phyloP scores from a whole-genome alignment of 37 sponge, comb jelly and placozoan genomes.

The Oopsacas minuta region DNA sequence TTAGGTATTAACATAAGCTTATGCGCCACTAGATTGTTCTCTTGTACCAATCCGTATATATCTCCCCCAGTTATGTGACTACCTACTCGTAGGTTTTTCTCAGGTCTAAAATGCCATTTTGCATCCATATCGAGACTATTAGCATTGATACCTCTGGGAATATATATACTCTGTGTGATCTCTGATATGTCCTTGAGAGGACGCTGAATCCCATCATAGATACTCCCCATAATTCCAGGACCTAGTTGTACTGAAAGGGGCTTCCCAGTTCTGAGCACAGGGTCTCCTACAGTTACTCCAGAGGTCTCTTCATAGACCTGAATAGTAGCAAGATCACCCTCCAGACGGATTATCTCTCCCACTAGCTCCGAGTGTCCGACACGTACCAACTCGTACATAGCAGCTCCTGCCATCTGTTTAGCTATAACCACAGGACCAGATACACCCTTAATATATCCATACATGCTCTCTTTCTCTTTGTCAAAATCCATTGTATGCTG shows the following conservation, averaged over 20 bases:
- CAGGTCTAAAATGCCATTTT: slow-evolving; percentile 78
- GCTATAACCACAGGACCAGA: slow-evolving; percentile 98
- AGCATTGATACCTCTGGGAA: slow-evolving; percentile 86
- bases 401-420: slow-evolving; percentile 87
- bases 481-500: slow-evolving; percentile 14
- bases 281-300: slow-evolving; percentile 94
- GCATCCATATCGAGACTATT: slow-evolving; percentile 39
- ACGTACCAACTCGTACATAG: slow-evolving; percentile 99
- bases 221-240: slow-evolving; percentile 91
- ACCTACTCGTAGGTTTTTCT: slow-evolving; percentile 45
- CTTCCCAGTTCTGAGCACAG: slow-evolving; percentile 90
- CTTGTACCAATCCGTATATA: slow-evolving; percentile 65
- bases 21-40: slow-evolving; percentile 85
- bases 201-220: slow-evolving; percentile 96
- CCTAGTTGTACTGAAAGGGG: slow-evolving; percentile 99
- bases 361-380: slow-evolving; percentile 92
- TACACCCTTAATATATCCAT: slow-evolving; percentile 91
- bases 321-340: slow-evolving; percentile 93
- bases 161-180: slow-evolving; percentile 81
- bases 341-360: slow-evolving; percentile 94
- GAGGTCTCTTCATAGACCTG: slow-evolving; percentile 94
- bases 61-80: slow-evolving; percentile 89
- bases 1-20: slow-evolving; percentile 74
- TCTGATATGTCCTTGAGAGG: slow-evolving; percentile 92
- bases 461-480: slow-evolving; percentile 74